Evolutionary conservation across 1,140 invertebrate species (phyloP).

Genomic region (Ceratosolen solmsi): DNA sequence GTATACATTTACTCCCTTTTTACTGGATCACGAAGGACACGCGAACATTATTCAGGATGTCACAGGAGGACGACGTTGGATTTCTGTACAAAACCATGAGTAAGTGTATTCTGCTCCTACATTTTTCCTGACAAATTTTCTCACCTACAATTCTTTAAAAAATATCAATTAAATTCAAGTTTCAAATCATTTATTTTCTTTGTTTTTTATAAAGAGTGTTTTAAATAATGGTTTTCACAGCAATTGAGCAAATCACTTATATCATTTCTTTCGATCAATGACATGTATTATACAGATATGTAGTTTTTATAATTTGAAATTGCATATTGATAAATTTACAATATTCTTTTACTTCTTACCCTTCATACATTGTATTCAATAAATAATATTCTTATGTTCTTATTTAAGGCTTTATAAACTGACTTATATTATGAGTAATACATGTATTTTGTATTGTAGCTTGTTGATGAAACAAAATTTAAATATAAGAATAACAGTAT

Average conservation of each 20-base stretch:
- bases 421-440: background rate
- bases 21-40: background rate
- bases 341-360: no score
- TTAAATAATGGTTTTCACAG: background rate
- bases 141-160: background rate
- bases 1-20: background rate
- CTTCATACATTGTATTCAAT: background rate
- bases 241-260: background rate
- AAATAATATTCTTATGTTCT: background rate
- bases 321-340: no score
- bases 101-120: conserved; percentile 58
- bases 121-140: background rate
- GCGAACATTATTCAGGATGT: conserved; percentile 59
- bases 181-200: background rate
- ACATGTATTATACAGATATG: no score
- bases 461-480: no score
- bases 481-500: no score
- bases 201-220: background rate
- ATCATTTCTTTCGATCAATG: background rate
- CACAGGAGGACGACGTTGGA: conserved; percentile 72
- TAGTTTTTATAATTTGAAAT: background rate
- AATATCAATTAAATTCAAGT: background rate
- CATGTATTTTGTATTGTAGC: background rate
- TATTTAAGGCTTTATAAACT: background rate
- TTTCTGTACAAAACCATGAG: conserved; percentile 74